phyloP scores from a whole-genome alignment of 2,797 vertebrate genomes.

The Myotis vivesi region DNA sequence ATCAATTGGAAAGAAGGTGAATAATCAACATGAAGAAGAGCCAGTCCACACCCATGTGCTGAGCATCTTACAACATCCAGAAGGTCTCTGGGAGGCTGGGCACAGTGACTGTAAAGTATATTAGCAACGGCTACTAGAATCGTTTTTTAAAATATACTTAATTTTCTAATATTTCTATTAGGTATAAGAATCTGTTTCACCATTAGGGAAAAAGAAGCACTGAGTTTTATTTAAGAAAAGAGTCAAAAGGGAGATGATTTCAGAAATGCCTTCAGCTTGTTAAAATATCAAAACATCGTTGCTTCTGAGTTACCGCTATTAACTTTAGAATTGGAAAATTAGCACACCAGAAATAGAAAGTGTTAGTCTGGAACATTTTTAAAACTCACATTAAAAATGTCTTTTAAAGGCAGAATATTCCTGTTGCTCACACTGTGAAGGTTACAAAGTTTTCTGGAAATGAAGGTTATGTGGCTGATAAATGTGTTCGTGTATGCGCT shows the following conservation, averaged over 20 bases:
- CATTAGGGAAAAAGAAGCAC: not conserved
- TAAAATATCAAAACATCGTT: slow-evolving; percentile 36
- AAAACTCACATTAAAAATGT: not conserved
- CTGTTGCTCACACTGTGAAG: not conserved
- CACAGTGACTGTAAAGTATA: not conserved
- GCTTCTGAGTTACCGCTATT: slow-evolving; percentile 41
- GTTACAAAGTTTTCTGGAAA: slow-evolving; percentile 38
- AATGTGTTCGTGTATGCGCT: not conserved
- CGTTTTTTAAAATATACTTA: not conserved
- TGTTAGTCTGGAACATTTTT: not conserved
- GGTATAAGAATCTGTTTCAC: not conserved
- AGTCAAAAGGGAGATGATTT: not conserved
- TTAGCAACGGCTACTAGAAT: not conserved
- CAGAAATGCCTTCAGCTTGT: not conserved
- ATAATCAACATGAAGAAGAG: not conserved
- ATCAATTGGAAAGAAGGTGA: not conserved
- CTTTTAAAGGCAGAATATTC: not conserved
- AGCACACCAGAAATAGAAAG: slow-evolving; percentile 55
- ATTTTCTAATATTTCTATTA: not conserved
- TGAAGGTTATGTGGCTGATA: not conserved
- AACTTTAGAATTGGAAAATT: slow-evolving; percentile 53
- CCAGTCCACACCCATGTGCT: too few relatives aligned
- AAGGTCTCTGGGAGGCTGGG: not conserved
- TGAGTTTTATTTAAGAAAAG: not conserved
- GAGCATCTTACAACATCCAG: not conserved